These are phyloP conservation scores for Python bivittatus DNA, from an alignment of 2,113 vertebrate species.

Conservation along the genomic window DNA sequence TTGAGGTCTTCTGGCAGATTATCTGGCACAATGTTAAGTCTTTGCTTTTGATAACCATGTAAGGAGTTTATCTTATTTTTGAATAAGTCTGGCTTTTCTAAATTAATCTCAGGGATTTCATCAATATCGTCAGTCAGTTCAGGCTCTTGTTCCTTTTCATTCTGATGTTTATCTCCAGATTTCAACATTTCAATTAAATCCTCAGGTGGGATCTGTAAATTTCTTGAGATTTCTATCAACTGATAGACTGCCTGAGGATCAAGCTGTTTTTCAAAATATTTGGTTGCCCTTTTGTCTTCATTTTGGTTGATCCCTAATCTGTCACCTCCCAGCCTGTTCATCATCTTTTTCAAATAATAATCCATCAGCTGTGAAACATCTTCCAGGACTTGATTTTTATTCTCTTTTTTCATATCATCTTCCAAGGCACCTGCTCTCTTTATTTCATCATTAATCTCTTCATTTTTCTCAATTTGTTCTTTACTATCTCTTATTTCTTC, in stretches of 20 bases:
- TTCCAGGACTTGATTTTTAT: conserved; percentile 76
- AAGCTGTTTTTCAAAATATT: conserved; percentile 72
- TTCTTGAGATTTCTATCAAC: conserved; percentile 88
- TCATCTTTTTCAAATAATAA: conserved; percentile 85
- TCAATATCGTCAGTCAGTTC: conserved; percentile 69
- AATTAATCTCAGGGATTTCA: conserved; percentile 66
- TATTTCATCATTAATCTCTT: conserved; percentile 73
- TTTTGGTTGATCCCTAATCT: conserved; percentile 73
- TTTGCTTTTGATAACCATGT: conserved; percentile 70
- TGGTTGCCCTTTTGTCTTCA: conserved; percentile 72
- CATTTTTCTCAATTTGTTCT: conserved; percentile 75
- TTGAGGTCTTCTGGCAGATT: conserved; percentile 79
- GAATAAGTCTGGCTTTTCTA: conserved; percentile 68
- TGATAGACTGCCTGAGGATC: conserved; percentile 84
- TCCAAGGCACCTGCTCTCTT: conserved; percentile 81
- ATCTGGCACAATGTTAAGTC: conserved; percentile 69
- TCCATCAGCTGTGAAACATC: conserved; percentile 83
- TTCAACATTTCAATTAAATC: conserved; percentile 88
- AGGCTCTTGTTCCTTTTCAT: conserved; percentile 68
- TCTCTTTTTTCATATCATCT: conserved; percentile 71
- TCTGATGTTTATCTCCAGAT: conserved; percentile 70
- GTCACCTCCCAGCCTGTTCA: conserved; percentile 75
- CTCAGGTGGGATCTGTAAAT: conserved; percentile 89
- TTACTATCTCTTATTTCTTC: conserved; percentile 87
- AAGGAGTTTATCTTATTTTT: conserved; percentile 73